phyloP scores from a whole-genome alignment of 2,797 vertebrate genomes.

The Lepus townsendii region DNA sequence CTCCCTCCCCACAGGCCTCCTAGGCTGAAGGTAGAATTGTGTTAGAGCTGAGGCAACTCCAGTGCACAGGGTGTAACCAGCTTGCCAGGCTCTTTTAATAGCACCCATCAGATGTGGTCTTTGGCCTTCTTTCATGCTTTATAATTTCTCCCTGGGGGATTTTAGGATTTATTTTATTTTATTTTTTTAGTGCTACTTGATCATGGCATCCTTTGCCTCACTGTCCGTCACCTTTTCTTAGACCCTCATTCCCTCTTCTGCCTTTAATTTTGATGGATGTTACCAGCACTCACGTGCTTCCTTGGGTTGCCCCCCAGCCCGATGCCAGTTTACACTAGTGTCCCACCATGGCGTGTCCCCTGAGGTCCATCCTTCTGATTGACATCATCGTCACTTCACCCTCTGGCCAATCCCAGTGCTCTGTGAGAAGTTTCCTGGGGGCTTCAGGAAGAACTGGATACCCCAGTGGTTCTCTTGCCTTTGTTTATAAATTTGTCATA shows the following conservation, averaged over 20 bases:
- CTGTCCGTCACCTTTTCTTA: too few species aligned
- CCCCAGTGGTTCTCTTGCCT: background rate
- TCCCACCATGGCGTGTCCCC: background rate
- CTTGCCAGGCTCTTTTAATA: background rate
- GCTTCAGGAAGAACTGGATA: background rate
- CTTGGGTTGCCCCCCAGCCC: background rate
- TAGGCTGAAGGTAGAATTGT: background rate
- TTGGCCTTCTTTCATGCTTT: background rate
- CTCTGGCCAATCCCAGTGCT: background rate
- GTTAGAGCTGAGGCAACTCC: background rate
- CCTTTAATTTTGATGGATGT: background rate
- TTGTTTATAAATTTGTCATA: background rate
- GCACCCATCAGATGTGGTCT: background rate
- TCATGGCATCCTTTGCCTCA: background rate
- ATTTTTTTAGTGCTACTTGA: background rate
- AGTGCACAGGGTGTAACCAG: too few species aligned
- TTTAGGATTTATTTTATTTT: background rate
- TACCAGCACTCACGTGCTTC: background rate
- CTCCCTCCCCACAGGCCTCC: background rate
- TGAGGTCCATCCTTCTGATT: background rate
- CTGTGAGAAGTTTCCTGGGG: background rate
- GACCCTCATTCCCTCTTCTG: background rate
- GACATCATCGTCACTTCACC: background rate
- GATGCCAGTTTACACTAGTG: background rate
- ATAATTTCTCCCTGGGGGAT: background rate